Evolutionary conservation across 2,888 invertebrate species (phyloP).

Genomic region (Tipula helvola): DNA sequence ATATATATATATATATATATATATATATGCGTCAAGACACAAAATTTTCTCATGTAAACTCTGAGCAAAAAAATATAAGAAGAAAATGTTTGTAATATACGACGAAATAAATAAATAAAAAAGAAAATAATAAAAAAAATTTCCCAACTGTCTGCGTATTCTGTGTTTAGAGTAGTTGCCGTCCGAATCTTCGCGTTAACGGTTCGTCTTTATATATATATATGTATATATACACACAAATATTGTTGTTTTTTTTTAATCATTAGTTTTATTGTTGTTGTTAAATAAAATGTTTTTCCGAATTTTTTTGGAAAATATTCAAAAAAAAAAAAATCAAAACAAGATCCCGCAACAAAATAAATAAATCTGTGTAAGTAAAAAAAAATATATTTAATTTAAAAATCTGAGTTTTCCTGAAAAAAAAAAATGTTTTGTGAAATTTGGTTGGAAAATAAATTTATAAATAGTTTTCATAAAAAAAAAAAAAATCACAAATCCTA

Average conservation of each 20-base stretch:
- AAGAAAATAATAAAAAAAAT: not conserved
- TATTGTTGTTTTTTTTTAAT: not conserved
- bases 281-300: not conserved
- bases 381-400: not conserved
- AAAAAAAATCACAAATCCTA: not conserved
- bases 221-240: not conserved
- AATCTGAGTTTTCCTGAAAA: not conserved
- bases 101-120: not conserved
- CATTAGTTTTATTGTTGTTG: not conserved
- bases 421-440: not conserved
- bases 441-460: not conserved
- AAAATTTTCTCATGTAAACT: not conserved
- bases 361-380: not conserved
- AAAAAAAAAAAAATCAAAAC: not conserved
- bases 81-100: not conserved
- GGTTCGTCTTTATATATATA: not conserved
- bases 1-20: no score
- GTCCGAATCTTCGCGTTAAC: conserved; percentile 5
- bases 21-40: not conserved
- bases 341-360: not conserved
- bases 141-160: conserved; percentile 4
- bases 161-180: conserved; percentile 4
- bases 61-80: not conserved
- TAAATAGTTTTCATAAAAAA: not conserved
- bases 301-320: not conserved